phyloP scores from a whole-genome alignment of 2,888 invertebrate genomes.

The Patella caerulea region DNA sequence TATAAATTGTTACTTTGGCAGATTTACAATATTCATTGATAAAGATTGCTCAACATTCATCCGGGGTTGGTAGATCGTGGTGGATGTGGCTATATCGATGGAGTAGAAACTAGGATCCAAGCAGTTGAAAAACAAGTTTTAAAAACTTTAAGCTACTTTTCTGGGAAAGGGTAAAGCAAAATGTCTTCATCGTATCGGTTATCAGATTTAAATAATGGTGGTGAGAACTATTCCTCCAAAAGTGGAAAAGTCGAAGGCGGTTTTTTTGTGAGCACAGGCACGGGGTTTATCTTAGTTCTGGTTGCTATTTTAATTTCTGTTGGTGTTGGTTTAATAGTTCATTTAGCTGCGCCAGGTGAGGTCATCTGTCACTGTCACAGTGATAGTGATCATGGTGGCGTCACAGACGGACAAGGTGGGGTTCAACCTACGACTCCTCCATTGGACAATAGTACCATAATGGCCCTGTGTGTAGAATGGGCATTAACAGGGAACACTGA shows the following conservation, averaged over 20 bases:
- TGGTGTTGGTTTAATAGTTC: conserved; percentile 59
- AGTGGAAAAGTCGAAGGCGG: conserved; percentile 26
- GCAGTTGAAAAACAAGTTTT: too few relatives aligned
- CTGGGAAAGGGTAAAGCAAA: too few relatives aligned
- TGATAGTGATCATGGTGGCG: conserved; percentile 18
- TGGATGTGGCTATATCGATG: too few relatives aligned
- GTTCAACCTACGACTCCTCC: conserved; percentile 14
- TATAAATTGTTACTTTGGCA: too few relatives aligned
- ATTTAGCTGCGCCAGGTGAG: conserved; percentile 65
- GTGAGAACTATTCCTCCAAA: background rate
- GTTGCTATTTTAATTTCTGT: conserved; percentile 54
- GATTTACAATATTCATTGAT: too few relatives aligned
- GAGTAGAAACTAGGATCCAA: too few relatives aligned
- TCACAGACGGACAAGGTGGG: conserved; percentile 12
- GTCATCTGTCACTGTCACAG: conserved; percentile 48
- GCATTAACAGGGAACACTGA: conserved; percentile 34
- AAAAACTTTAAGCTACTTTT: too few relatives aligned
- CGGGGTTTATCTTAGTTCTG: conserved; percentile 53
- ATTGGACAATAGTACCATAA: background rate
- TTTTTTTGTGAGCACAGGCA: conserved; percentile 42
- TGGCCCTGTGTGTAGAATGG: conserved; percentile 39
- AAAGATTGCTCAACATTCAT: too few relatives aligned
- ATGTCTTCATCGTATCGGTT: too few relatives aligned
- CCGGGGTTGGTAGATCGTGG: too few relatives aligned
- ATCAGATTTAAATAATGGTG: background rate